Evolutionary conservation across 2,888 invertebrate genomes (phyloP), one percentile per base, ranked within the genome.

Genomic region (Coenonympha glycerion): DNA sequence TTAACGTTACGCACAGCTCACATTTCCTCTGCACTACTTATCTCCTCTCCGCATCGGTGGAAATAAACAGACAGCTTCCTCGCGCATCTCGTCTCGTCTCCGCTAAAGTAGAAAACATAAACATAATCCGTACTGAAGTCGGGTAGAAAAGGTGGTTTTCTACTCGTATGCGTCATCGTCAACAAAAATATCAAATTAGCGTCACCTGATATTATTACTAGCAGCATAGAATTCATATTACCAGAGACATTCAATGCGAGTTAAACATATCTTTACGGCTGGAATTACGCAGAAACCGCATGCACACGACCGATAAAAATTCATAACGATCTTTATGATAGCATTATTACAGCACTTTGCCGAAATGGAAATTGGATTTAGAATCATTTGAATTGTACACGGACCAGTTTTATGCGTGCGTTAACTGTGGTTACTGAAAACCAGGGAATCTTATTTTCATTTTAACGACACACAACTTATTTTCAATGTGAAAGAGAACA

Each of bases 311-410:
- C 41, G 11, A 19, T 41, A 41, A 41, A 41, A 41, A 41, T 41
- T 19, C 19, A 41, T 41, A 41, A 30, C 19, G 41, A 41, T 30
- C 41, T 30, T 41, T 30, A 41, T 19, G 30, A 41, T 19, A 30
- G 18, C 30, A 30, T 41, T 28, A 28, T 41, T n/a, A n/a, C n/a
- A 30, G 19, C 30, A 41, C 28, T 41, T 40, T 19, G 18, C 18
- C 30, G 19, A 41, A 41, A 30, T 41, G 18, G 41, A 28, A 13
- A 41, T 30, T 8, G 28, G 18, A 11, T 30, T 41, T 41, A 6
- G 8, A 28, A 30, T 41, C 18, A 19, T 41, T 41, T 28, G 30
- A 41, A 30, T 39, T 39, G 22, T 24, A 24, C 39, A 24, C 39
- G 39, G 39, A 22, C 39, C 39, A 24, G 15, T 24, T 39, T 39